phyloP scores from a whole-genome alignment of 2,888 invertebrate genomes.

The Diarsia dahlii region DNA sequence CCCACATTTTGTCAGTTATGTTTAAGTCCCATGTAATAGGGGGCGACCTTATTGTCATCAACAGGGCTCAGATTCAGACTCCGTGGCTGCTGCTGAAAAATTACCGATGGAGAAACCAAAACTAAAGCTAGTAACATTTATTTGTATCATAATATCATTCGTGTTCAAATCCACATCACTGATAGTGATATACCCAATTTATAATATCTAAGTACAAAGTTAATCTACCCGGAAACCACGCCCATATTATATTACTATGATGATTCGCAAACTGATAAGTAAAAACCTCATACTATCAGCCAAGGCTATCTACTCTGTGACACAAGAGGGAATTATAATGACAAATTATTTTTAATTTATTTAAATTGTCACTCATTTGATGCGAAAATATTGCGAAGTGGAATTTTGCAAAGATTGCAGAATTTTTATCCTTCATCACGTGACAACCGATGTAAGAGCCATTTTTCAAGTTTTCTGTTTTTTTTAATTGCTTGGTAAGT shows the following conservation, averaged over 20 bases:
- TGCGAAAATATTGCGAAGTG: background rate
- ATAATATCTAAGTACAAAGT: constrained; percentile 1
- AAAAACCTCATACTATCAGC: background rate
- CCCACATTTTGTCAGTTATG: too few relatives aligned
- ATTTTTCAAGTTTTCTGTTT: background rate
- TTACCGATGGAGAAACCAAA: background rate
- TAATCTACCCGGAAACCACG: constrained; percentile 28
- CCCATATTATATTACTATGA: constrained; percentile 36
- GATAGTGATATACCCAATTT: background rate
- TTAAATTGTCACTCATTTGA: background rate
- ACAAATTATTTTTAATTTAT: background rate
- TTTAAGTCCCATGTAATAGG: too few relatives aligned
- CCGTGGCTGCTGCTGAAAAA: too few relatives aligned
- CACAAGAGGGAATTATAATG: background rate
- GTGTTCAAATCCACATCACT: constrained; percentile 10
- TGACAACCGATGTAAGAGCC: background rate
- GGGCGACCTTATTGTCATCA: too few relatives aligned
- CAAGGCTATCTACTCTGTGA: constrained; percentile 9
- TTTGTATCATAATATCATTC: background rate
- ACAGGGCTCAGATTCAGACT: too few relatives aligned
- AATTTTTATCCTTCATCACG: background rate
- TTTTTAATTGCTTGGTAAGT: background rate
- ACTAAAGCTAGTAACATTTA: background rate
- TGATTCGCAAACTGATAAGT: constrained; percentile 40
- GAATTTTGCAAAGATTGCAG: background rate